Evolutionary conservation across 1,140 invertebrate species (phyloP).

Genomic region (Brachionus angularis): DNA sequence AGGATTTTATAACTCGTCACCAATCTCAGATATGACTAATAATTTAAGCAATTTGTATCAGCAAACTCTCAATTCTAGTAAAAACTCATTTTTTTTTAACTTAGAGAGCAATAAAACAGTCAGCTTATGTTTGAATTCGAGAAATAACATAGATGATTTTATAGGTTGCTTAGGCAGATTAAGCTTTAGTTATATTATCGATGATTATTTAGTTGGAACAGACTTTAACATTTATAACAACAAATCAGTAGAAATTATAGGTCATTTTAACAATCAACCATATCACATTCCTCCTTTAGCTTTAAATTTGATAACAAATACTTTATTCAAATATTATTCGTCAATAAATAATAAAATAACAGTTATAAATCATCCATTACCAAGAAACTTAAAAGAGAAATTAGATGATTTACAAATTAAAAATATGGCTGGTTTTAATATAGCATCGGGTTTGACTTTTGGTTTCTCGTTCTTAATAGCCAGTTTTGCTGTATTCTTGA

Average conservation of each 20-base stretch:
- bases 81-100: no score
- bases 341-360: background rate
- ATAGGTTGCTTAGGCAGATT: conserved; percentile 20
- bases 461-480: conserved; percentile 40
- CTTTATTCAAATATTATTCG: background rate
- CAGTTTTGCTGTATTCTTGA: conserved; percentile 38
- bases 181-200: conserved; percentile 22
- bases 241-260: conserved; percentile 1
- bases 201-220: conserved; percentile 25
- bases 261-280: conserved; percentile 37
- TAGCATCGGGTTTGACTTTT: conserved; percentile 26
- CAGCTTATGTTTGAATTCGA: background rate
- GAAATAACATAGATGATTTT: conserved; percentile 18
- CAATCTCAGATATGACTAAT: conserved; percentile 46
- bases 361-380: conserved; percentile 44
- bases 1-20: background rate
- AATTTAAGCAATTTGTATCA: background rate
- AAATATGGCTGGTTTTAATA: conserved; percentile 27
- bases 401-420: conserved; percentile 37
- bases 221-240: background rate
- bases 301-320: conserved; percentile 14
- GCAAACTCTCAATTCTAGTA: no score
- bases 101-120: conserved; percentile 11
- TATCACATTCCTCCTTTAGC: conserved; percentile 38
- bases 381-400: conserved; percentile 26